Base-by-base conservation (phyloP, 2,888 invertebrate species). In the Mimas tiliae region DNA sequence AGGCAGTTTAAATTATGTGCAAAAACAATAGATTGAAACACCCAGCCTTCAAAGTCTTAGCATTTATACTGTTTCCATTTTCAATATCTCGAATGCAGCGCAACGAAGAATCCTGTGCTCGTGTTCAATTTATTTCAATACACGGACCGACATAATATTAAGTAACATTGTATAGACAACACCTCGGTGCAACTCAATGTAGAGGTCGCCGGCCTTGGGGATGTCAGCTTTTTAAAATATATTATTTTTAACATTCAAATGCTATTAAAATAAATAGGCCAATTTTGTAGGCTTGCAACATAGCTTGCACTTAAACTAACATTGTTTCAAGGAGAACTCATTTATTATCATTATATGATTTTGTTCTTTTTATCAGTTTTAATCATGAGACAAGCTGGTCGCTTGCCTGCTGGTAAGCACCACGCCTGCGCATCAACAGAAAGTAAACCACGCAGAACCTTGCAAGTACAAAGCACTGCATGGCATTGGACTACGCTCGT, bases 151-250 rank as follows among this genome's bases (percentile, higher is more conserved):
- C 19, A 48, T 63, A 66, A 38, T 66, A 66, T 66, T 63, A 67
- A 55, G 67, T 68, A 67, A 64, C 53, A 27, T 33, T 66, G 66
- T 65, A 68, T 67, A 66, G 58, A 64, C 45, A 48, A 47, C 55
- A 48, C 65, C 48, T 65, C 33, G 19, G 34, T 64, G 65, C 50
- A 27, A 73, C 71, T 69, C 75, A 73, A 74, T 77, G 79, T 74
- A 78, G 70, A 72, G 85, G 80, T 84, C 81, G 70, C 67, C 73
- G 81, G 74, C 77, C 84, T 73, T 74, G 68, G 65, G 73, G 73
- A 68, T 77, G 69, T 21, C 53, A 55, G 52, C 27, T 33, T n/a
- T 42, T 50, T 45, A 45, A 34, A 33, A 27, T 19, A 42, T 42
- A 52, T 62, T 12, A 42, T 52, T 27, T 33, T 45, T 64, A 58